Evolutionary conservation across 2,113 vertebrate species (phyloP), one percentile per base, ranked within the genome.

Genomic region (Embiotoca jacksoni): DNA sequence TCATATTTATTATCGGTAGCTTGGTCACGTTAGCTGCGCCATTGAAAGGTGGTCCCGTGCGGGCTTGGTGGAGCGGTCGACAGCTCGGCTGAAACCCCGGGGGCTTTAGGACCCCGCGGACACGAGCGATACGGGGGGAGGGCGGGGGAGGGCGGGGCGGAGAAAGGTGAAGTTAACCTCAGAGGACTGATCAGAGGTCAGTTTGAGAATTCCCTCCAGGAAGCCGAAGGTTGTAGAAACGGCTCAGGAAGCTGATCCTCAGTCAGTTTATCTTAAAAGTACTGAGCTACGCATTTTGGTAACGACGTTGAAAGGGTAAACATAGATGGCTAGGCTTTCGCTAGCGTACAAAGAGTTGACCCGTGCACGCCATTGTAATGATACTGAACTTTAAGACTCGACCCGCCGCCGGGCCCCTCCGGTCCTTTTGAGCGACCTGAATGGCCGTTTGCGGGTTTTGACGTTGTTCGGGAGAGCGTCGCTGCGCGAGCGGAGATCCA

Each of bases 181-280:
- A 59, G 52, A 83, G 62, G 67, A 75, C 92, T 85, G 92, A 92
- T 91, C 90, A 74, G 80, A 82, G 90, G 92, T 91, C 92, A 84
- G 92, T 90, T 90, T 77, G 14, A 4, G 60, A 59, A 69, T 63
- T 30, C 32, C 10, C 23, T n/a, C 57, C 6, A 16, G 16, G 64
- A 30, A 5, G 41, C 5, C 35, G 23, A 23, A 55, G 39, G 71
- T 13, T 11, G 23, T 7, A 5, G 31, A 56, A 41, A 9, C 16
- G 5, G 41, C 46, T 39, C 2, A 46, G 15, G 39, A 64, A 64
- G 36, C 92, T 15, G 88, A 82, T 83, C 86, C 49, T 8, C 15
- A 1, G 73, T 87, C 91, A 69, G 90, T 82, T 82, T 7, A 5
- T 31, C 6, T 41, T 9, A 8, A 49, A 72, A 77, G 33, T 49